Evolutionary conservation across 2,888 invertebrate species (phyloP).

Genomic region (Gastracanthus pulcherrimus): DNA sequence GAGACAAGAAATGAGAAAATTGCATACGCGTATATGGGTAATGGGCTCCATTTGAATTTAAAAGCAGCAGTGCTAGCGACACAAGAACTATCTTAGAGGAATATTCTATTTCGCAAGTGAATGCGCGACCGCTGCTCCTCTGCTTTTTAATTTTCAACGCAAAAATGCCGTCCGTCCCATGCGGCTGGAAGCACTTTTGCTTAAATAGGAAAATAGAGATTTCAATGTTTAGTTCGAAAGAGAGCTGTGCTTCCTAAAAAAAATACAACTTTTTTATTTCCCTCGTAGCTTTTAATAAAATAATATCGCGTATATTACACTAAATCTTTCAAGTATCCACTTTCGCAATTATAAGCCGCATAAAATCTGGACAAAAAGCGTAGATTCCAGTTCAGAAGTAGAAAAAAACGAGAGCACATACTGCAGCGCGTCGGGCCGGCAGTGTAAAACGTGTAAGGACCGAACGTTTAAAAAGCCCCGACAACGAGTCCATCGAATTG

Average conservation of each 20-base stretch:
- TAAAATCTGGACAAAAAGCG: neutral
- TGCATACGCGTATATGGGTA: constrained; percentile 13
- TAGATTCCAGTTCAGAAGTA: too few relatives aligned
- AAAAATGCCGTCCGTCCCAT: neutral
- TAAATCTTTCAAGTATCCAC: neutral
- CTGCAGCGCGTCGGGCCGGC: neutral
- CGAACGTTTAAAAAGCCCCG: neutral
- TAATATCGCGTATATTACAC: too few relatives aligned
- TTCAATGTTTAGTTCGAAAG: too few relatives aligned
- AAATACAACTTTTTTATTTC: neutral
- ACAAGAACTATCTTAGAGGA: constrained; percentile 40
- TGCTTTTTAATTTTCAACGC: neutral
- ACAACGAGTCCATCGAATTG: neutral
- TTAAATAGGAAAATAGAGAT: too few relatives aligned
- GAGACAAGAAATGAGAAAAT: constrained; percentile 47
- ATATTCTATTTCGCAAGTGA: too few relatives aligned
- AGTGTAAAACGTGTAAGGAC: neutral
- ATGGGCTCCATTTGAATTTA: constrained; percentile 51
- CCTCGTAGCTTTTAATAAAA: too few relatives aligned
- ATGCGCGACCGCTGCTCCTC: too few relatives aligned
- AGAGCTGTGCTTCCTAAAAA: too few relatives aligned
- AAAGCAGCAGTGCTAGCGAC: constrained; percentile 21
- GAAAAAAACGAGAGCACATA: too few relatives aligned
- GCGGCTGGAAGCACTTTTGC: too few relatives aligned
- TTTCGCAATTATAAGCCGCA: neutral